phyloP scores from a whole-genome alignment of 2,113 vertebrate species.

The Nematolebias whitei region DNA sequence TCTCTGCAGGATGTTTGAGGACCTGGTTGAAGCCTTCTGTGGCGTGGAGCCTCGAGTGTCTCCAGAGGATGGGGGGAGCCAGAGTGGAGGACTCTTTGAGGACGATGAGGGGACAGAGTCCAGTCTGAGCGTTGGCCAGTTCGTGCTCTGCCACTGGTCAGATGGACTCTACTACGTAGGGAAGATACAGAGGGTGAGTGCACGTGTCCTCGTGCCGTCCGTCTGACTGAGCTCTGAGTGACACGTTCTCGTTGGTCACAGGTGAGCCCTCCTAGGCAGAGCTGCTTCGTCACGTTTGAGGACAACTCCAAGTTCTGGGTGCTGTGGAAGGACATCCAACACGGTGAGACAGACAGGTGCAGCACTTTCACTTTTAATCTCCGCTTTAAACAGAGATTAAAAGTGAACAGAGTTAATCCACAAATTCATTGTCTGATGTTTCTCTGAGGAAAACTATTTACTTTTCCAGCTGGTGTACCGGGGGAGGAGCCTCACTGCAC shows the following conservation, averaged over 20 bases:
- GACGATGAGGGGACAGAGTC: conserved; percentile 78
- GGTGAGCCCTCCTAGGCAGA: conserved; percentile 92
- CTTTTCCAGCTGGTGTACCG: conserved; percentile 86
- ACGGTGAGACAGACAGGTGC: conserved; percentile 77
- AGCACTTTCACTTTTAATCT: no score
- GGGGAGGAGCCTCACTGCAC: conserved; percentile 93
- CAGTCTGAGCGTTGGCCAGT: conserved; percentile 88
- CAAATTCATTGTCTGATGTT: no score
- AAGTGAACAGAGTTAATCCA: no score
- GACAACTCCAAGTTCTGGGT: conserved; percentile 99
- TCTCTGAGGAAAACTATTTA: no score
- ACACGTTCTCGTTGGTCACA: conserved; percentile 60
- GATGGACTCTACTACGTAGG: conserved; percentile 96
- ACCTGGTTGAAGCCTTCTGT: conserved; percentile 50
- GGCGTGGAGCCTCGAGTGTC: conserved; percentile 67
- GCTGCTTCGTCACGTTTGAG: conserved; percentile 95
- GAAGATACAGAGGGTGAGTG: conserved; percentile 91
- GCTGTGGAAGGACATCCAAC: conserved; percentile 82
- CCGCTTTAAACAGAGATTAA: no score
- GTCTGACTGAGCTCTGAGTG: neutral
- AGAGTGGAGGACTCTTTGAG: conserved; percentile 61
- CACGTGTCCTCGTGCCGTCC: no score
- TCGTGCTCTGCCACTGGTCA: conserved; percentile 94
- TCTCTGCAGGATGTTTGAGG: conserved; percentile 74
- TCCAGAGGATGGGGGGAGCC: conserved; percentile 51